Conservation (phyloP, 2,113 vertebrate species). For the Paramormyrops kingsleyae region DNA sequence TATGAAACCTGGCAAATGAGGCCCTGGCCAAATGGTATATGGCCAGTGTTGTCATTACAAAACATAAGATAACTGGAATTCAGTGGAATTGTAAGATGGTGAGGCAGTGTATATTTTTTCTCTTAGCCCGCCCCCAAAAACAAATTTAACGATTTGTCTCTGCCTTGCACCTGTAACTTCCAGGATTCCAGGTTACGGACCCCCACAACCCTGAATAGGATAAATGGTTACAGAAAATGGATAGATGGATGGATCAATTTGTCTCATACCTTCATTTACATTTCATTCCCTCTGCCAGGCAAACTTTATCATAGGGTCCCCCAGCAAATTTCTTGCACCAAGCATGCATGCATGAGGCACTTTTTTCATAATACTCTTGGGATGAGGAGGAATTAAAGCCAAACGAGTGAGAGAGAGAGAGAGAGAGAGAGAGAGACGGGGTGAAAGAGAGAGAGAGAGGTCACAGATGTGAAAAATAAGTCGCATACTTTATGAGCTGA, state of each 20-base stretch:
- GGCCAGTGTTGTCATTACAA: not conserved
- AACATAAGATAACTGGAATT: not conserved
- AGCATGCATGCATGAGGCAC: not conserved
- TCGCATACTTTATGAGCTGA: not conserved
- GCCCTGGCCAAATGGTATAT: not conserved
- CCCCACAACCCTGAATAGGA: not conserved
- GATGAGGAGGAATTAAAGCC: not conserved
- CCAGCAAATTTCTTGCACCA: not conserved
- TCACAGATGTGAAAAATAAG: not conserved
- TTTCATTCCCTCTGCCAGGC: not conserved
- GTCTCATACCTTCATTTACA: not conserved
- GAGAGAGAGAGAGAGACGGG: not conserved
- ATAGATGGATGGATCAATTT: not conserved
- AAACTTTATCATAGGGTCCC: not conserved
- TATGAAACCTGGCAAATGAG: not conserved
- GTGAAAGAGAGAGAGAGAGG: not conserved
- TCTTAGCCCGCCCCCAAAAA: not conserved
- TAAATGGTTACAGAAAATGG: not conserved
- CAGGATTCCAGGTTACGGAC: not conserved
- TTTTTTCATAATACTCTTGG: not conserved
- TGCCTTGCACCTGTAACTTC: not conserved
- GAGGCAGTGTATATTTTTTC: not conserved
- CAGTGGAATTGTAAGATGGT: not conserved
- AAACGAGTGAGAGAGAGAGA: not conserved
- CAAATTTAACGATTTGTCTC: not conserved